phyloP scores from a whole-genome alignment of 2,888 invertebrate species.

The Drosophila merina region DNA sequence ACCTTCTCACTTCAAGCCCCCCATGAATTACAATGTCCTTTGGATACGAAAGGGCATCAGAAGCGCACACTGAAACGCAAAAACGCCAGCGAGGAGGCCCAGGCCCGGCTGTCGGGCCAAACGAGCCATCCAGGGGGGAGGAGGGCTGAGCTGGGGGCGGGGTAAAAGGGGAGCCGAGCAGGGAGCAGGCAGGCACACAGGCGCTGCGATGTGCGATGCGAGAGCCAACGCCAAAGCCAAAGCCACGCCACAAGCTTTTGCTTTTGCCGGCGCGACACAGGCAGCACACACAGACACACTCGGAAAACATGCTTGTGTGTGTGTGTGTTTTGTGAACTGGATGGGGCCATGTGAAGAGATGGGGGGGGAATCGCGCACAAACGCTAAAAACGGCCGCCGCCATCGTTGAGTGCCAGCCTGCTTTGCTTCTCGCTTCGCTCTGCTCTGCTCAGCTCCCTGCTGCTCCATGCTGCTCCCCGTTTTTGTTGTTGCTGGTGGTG shows the following conservation, averaged over 20 bases:
- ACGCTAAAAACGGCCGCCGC: slow-evolving; percentile 75
- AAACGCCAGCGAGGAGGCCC: slow-evolving; percentile 63
- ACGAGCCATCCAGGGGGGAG: not conserved
- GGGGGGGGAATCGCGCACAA: slow-evolving; percentile 63
- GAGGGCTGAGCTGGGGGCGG: not conserved
- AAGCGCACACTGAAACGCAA: slow-evolving; percentile 65
- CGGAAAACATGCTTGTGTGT: slow-evolving; percentile 23
- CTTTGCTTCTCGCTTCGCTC: slow-evolving; percentile 26
- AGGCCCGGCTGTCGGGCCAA: slow-evolving; percentile 16
- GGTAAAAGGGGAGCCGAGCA: slow-evolving; percentile 9
- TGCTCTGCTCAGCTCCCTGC: slow-evolving; percentile 37
- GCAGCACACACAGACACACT: slow-evolving; percentile 28
- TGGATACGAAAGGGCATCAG: slow-evolving; percentile 19
- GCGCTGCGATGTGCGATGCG: slow-evolving; percentile 46
- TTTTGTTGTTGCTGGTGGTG: slow-evolving; percentile 15
- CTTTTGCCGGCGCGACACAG: slow-evolving; percentile 69
- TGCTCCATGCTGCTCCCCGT: not conserved
- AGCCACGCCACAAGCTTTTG: slow-evolving; percentile 77
- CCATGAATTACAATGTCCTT: not conserved
- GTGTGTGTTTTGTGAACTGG: slow-evolving; percentile 6
- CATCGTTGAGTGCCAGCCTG: slow-evolving; percentile 46
- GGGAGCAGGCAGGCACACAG: slow-evolving; percentile 47
- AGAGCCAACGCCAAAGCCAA: slow-evolving; percentile 57
- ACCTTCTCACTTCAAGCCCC: not conserved
- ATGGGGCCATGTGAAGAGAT: slow-evolving; percentile 42